Percentiles rank a stretch among this genome's conserved stretches.
Evolutionary conservation across 2,797 vertebrate species (phyloP).

Genomic region (Microctenopoma stevenorrisi): DNA sequence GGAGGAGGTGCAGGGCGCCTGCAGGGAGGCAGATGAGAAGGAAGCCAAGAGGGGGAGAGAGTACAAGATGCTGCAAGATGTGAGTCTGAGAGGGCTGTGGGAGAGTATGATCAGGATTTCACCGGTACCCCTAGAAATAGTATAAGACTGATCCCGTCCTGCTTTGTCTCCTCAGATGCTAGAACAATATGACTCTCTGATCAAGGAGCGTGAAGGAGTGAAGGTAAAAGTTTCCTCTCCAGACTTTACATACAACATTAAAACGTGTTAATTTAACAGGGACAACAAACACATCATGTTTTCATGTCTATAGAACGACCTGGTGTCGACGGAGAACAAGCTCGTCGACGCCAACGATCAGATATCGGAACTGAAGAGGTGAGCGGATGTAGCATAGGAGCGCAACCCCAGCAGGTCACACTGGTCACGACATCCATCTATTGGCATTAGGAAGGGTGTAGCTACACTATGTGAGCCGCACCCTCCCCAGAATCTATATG

Average conservation of each 20-base stretch:
- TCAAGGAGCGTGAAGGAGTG: slow-evolving; percentile 88
- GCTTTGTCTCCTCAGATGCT: slow-evolving; percentile 84
- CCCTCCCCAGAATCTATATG: no score
- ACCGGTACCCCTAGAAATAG: background rate
- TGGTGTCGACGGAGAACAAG: slow-evolving; percentile 91
- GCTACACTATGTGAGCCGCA: no score
- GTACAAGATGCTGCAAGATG: slow-evolving; percentile 94
- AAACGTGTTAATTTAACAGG: no score
- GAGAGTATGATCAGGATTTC: background rate
- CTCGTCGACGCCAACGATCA: slow-evolving; percentile 88
- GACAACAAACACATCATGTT: background rate
- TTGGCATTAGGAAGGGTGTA: no score
- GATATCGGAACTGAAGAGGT: slow-evolving; percentile 95
- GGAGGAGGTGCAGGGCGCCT: slow-evolving; percentile 85
- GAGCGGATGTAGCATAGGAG: slow-evolving; percentile 30
- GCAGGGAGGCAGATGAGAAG: slow-evolving; percentile 87
- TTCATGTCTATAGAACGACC: slow-evolving; percentile 83
- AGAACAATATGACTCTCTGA: slow-evolving; percentile 90
- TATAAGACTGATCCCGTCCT: background rate
- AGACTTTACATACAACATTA: background rate
- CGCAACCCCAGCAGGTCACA: no score
- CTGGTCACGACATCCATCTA: no score
- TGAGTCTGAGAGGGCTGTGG: slow-evolving; percentile 74
- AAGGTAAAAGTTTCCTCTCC: slow-evolving; percentile 83
- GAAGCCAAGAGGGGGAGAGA: slow-evolving; percentile 88